Evolutionary conservation across 2,113 vertebrate species (phyloP).

Genomic region (Bambusicola thoracicus): DNA sequence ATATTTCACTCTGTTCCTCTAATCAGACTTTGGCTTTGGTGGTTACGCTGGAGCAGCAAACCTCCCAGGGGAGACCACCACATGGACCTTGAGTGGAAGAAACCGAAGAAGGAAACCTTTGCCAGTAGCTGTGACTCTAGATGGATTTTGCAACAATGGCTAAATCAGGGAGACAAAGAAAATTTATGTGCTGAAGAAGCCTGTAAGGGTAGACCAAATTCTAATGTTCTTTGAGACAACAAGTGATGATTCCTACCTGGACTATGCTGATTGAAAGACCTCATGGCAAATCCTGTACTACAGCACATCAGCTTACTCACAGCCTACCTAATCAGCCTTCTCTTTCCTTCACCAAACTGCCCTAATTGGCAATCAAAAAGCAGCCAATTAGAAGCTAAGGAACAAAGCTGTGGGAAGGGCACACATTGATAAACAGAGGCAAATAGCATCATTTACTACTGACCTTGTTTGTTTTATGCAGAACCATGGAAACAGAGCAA

Average conservation of each 20-base stretch:
- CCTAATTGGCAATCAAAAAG: background rate
- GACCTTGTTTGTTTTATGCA: background rate
- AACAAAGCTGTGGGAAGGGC: background rate
- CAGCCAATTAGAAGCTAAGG: background rate
- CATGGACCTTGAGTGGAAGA: background rate
- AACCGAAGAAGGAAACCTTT: background rate
- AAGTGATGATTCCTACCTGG: background rate
- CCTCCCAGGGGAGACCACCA: background rate
- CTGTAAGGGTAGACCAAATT: background rate
- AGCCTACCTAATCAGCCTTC: background rate
- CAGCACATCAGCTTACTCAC: background rate
- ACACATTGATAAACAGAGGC: background rate
- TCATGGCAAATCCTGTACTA: background rate
- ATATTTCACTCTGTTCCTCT: background rate
- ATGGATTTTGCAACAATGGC: background rate
- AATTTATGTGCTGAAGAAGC: fast-evolving
- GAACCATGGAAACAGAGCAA: background rate
- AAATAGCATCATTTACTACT: background rate
- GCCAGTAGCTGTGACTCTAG: background rate
- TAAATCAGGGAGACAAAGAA: background rate
- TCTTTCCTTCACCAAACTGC: background rate
- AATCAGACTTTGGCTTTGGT: background rate
- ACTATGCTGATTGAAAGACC: background rate
- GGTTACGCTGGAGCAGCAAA: fast-evolving
- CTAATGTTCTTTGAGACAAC: background rate